Base-by-base conservation (phyloP, 2,888 invertebrate species). In the Elmis aenea region DNA sequence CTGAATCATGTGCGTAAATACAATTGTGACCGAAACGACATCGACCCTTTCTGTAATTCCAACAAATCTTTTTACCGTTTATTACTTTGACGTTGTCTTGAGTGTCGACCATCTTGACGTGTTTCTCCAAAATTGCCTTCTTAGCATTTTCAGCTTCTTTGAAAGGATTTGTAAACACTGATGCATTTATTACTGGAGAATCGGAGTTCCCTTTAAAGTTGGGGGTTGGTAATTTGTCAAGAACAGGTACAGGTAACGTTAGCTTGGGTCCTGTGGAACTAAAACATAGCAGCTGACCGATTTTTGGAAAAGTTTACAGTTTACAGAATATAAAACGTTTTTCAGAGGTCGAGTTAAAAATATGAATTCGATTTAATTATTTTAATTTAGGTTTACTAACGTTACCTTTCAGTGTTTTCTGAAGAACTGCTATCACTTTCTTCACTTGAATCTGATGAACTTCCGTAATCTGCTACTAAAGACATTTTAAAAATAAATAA, bases 11-110 rank as follows among this genome's bases (percentile, higher is more conserved):
- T 1, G 90, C 91, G 66, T 83, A 94, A 52, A 86, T 87, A 64
- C 94, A 94, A 57, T 87, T 90, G 59, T 89, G 88, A 1, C 93
- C 93, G 68, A 91, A 92, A 30, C 89, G 76, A 63, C 94, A 94
- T 15, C 84, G 76, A 1, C 93, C 92, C 62, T 90, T 91, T 20
- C 89, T 75, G 62, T 91, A 90, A 68, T 90, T 93, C 88, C 90
- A 93, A 66, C 94, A 94, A 42, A 93, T 85, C 62, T 85, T 87
- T 57, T 84, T 86, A 0, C 89, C 90, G 61, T 90, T 90, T 52
- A 88, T 86, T 67, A 81, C 79, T 54, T 80, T 78, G 3, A 59
- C 51, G n/a, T 81, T 78, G 58, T 81, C 79, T 62, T 80, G 79
- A 46, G 77, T 75, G 62, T 75, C 77, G 52, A 81, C 90, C 89